Base-by-base conservation (phyloP, 2,797 vertebrate genomes). In the Epinephelus awoara region DNA sequence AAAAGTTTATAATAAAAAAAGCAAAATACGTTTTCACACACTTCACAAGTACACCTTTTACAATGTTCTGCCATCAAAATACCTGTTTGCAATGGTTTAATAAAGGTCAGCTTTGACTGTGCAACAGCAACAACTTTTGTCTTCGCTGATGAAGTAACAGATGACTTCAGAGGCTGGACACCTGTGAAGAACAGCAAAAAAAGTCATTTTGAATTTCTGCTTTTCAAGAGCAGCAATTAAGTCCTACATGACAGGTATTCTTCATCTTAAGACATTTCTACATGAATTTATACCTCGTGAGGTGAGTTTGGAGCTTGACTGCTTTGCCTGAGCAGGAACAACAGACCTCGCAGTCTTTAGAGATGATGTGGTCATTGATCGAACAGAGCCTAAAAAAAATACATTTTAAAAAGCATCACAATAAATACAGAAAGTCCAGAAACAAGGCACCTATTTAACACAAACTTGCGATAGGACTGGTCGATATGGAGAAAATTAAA, bases 1-100 rank as follows among this genome's bases (percentile, higher is more conserved):
- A 29, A 0, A 34, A 34, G 19, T 21, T 18, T 23, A 2, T 21
- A 14, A 19, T 46, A 1, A 18, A 64, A 1, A 14, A 40, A 42
- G 6, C 1, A 62, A 46, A 75, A 27, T 1, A 3, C 7, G 0
- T 9, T 15, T 29, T 14, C 1, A 27, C 2, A 21, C 1, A 44
- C 11, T 15, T 11, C 13, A 6, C 14, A 17, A 44, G 0, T 59
- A 44, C 40, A 42, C 0, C 14, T 38, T 18, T 47, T 1, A 19
- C n/a, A n/a, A 2, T 1, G 2, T 21, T 15, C 3, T 10, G 44
- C 2, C 7, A 15, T 64, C 10, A 17, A 15, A 18, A 52, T 94
- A 96, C 98, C 97, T 52, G 96, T 96, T 92, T 97, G 97, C 27
- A 89, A 49, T 0, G 96, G 93, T 71, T 95, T 98, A 65, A 98